Base-by-base conservation (phyloP, 2,797 vertebrate genomes). In the Anguilla megastoma region DNA sequence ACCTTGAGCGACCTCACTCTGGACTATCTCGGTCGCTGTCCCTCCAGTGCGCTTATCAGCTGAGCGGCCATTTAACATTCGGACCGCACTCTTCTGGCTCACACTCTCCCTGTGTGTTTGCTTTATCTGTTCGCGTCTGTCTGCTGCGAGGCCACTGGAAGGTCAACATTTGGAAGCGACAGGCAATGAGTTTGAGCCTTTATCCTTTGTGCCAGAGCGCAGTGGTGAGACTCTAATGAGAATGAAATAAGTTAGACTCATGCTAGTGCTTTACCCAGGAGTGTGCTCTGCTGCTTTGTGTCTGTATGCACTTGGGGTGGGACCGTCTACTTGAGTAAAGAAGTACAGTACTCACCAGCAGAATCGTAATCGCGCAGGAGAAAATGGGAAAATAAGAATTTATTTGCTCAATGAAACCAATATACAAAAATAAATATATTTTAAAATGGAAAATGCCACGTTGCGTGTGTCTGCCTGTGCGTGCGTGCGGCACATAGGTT, bases 11-110 rank as follows among this genome's bases (percentile, higher is more conserved):
- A 85, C 84, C 56, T 18, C 84, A 45, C 56, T 36, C 56, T 36
- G 33, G 56, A 27, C 58, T 85, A 85, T 60, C 84, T 63, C 27
- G 12, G 33, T 7, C 18, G 30, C n/a, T 85, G 84, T 85, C 84
- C 56, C 84, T 85, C 56, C 79, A 21, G 58, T 54, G 18, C 10
- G 33, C 84, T 41, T 85, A 85, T 63, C 56, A 33, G 33, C 56
- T 24, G 33, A 66, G 30, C 12, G 14, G 16, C 56, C 41, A 24
- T 85, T 85, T 85, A 85, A 60, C 8, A 63, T 85, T 63, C 16
- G 60, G 54, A 60, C 56, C 84, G 66, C 30, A 66, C 58, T 36
- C 5, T 3, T 85, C 58, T 63, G 21, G 56, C n/a, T 27, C 56
- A 1, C 30, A 10, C 84, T 9, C 30, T 63, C 16, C 18, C 36